Base-by-base conservation (phyloP, 2,113 vertebrate species). In the Carlito syrichta region DNA sequence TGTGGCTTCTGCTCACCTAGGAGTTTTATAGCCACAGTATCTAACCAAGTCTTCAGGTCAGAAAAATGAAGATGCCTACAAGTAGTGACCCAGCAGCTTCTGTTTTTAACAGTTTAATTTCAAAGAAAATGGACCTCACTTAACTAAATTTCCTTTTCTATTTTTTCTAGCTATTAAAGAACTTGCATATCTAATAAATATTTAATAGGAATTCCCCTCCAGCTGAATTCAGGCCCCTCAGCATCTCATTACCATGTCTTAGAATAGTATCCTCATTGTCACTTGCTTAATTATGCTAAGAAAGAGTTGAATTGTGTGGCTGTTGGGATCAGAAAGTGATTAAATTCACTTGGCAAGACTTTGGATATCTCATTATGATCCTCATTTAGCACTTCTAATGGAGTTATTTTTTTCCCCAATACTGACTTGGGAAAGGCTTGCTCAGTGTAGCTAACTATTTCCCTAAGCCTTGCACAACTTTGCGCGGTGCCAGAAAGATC, bases 201-300 rank as follows among this genome's bases (percentile, higher is more conserved):
- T 99, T 99, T 99, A 99, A 99, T 99, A 99, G 98, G 98, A 98
- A 98, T 98, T 98, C 97, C 98, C 98, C 98, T 98, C 98, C 97
- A 98, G 98, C 98, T 98, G 97, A 98, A 98, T 98, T 98, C 97
- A 98, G 98, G 97, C 98, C 98, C 98, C 98, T 98, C 89, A 97
- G 98, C 98, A 98, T 98, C 99, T 99, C 99, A 99, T 99, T 99
- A 99, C 97, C 95, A 96, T 96, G 98, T 98, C 98, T 98, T 98
- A 98, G 99, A 99, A 98, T 98, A 98, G 98, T 98, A 98, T 98
- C 98, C 96, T 99, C 98, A 98, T 98, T 99, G 99, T 99, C 98
- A 98, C 98, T 98, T 98, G 98, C 98, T 99, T 99, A 99, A 99
- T 99, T 99, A 99, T 98, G 98, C 98, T 98, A 98, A 98, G 98